Conservation (phyloP, 1,140 invertebrate species). For the Paracyclopina nana region DNA sequence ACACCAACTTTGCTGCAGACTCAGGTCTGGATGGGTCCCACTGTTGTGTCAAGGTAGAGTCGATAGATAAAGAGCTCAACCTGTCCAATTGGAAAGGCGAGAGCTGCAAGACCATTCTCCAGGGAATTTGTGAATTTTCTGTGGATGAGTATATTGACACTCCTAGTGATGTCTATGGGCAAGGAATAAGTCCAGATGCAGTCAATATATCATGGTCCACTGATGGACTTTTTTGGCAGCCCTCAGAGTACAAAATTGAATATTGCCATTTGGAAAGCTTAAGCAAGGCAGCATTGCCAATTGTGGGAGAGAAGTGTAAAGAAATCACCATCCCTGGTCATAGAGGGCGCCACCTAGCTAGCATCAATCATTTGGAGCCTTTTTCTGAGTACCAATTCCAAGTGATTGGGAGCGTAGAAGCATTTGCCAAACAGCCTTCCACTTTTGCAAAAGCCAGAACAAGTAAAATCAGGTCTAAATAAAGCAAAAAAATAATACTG, state of each 20-base stretch:
- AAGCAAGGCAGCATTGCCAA: not conserved
- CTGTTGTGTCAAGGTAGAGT: not conserved
- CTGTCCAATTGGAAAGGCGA: not conserved
- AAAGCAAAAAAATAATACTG: no score
- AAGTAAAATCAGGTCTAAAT: not conserved
- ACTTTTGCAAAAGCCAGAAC: not conserved
- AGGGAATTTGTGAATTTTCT: not conserved
- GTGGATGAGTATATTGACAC: not conserved
- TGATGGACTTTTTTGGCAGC: not conserved
- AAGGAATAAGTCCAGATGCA: not conserved
- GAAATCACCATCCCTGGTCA: not conserved
- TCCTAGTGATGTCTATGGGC: not conserved
- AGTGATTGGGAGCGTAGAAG: not conserved
- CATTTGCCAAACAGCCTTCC: not conserved
- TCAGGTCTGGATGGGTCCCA: slow-evolving; percentile 2
- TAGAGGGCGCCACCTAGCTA: not conserved
- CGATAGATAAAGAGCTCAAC: not conserved
- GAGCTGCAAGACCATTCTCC: not conserved
- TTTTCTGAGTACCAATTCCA: not conserved
- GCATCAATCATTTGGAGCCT: not conserved
- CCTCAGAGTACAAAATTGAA: not conserved
- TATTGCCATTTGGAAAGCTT: not conserved
- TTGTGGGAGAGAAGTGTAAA: not conserved
- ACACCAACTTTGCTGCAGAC: not conserved
- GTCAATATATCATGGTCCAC: not conserved